Evolutionary conservation across 2,113 vertebrate species (phyloP).

Genomic region (Platanista minor): DNA sequence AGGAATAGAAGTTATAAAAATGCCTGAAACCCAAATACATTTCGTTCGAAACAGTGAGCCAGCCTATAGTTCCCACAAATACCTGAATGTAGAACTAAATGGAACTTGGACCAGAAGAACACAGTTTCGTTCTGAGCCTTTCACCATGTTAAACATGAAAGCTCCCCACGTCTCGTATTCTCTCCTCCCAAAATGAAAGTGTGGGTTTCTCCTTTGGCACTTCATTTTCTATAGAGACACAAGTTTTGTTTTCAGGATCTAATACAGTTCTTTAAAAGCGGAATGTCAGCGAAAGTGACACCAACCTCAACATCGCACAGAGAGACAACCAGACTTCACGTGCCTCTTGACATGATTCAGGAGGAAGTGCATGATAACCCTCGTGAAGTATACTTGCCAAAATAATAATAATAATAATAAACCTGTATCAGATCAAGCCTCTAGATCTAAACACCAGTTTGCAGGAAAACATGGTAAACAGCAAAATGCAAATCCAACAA

Average conservation of each 20-base stretch:
- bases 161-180: accelerated
- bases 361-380: background rate
- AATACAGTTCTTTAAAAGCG: background rate
- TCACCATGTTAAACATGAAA: background rate
- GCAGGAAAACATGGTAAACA: background rate
- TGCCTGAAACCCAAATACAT: background rate
- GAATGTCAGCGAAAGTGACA: conserved; percentile 5
- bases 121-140: background rate
- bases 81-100: background rate
- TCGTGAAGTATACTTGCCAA: background rate
- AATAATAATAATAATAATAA: background rate
- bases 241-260: background rate
- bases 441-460: background rate
- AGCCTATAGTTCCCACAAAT: background rate
- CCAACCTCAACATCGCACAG: background rate
- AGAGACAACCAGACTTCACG: background rate
- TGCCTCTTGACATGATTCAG: conserved; percentile 23
- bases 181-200: background rate
- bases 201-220: background rate
- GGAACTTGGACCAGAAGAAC: background rate
- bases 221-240: background rate
- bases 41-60: background rate
- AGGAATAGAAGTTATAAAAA: conserved; percentile 3
- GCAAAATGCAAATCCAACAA: background rate
- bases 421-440: background rate